Conservation (phyloP, 2,113 vertebrate species). For the Strix aluco region DNA sequence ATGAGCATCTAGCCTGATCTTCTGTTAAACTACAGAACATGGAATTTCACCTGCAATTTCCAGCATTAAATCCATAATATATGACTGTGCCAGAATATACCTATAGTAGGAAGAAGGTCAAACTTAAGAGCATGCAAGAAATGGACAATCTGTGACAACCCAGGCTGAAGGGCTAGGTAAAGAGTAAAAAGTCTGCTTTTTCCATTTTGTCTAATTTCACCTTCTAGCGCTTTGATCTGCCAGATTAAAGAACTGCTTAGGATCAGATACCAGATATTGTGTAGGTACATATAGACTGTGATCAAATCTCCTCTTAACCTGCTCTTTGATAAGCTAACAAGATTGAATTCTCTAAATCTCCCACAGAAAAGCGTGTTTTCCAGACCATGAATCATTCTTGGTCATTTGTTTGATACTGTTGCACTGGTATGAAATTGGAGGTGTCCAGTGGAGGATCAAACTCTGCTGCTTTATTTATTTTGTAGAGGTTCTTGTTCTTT, state of each 20-base stretch:
- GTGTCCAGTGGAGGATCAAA: not conserved
- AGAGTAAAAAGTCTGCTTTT: not conserved
- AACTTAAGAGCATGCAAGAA: not conserved
- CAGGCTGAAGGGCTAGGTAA: not conserved
- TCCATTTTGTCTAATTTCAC: not conserved
- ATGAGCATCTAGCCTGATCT: not conserved
- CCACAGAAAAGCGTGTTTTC: not conserved
- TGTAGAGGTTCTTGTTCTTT: not conserved
- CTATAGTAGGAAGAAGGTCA: not conserved
- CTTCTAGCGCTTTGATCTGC: not conserved
- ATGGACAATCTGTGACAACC: not conserved
- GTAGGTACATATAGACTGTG: not conserved
- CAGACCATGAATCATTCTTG: not conserved
- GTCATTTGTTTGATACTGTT: conserved; percentile 19
- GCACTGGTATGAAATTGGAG: not conserved
- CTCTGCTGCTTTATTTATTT: not conserved
- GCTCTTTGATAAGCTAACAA: conserved; percentile 39
- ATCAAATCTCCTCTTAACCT: conserved; percentile 37
- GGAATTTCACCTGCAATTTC: not conserved
- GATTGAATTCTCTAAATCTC: conserved; percentile 17
- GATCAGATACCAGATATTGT: conserved; percentile 8
- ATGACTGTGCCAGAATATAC: not conserved
- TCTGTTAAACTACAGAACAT: not conserved
- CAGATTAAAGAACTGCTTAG: conserved; percentile 30
- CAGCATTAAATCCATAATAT: not conserved